Base-by-base conservation (phyloP, 2,797 vertebrate genomes). In the Xiphorhynchus erythropygius region DNA sequence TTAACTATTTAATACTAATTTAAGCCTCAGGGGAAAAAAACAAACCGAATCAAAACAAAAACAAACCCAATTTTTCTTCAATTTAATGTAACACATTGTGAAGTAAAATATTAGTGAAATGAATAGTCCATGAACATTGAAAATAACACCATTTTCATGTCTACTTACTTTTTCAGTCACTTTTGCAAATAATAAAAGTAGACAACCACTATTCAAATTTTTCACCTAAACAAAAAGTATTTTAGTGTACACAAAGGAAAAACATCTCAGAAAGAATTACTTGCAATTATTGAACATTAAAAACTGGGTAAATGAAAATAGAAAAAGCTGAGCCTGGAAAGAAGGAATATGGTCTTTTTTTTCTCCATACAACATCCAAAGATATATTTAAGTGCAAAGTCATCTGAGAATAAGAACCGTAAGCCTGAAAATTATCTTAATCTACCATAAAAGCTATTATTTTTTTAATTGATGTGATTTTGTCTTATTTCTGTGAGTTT, bases 121-220 rank as follows among this genome's bases (percentile, higher is more conserved):
- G 5, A 78, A 77, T 7, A 39, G 10, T 55, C 19, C 25, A 32
- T 49, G 68, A 57, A 67, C 7, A 55, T 37, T 82, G 32, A 46
- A 69, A 89, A 49, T 21, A 44, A n/a, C 11, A 13, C 39, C 4
- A 49, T 50, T 86, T 85, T 68, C 25, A 63, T 28, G 22, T 68
- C 5, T 50, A 3, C 28, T 93, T 32, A 77, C 32, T 69, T 73
- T 68, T 64, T 19, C 25, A 93, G 82, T 79, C 86, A 78, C 44
- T 77, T 67, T 77, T 67, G 5, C n/a, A 91, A 84, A 92, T 77
- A 70, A 52, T 77, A 76, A 49, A 24, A 30, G 59, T 63, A 52
- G 11, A 30, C 21, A 41, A 25, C 10, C 52, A 12, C 13, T 56
- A 81, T 52, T 89, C 32, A 53, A 78, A 69, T 77, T 76, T 89